Base-by-base conservation (phyloP, 2,797 vertebrate species). In the Gymnopithys bicolor region DNA sequence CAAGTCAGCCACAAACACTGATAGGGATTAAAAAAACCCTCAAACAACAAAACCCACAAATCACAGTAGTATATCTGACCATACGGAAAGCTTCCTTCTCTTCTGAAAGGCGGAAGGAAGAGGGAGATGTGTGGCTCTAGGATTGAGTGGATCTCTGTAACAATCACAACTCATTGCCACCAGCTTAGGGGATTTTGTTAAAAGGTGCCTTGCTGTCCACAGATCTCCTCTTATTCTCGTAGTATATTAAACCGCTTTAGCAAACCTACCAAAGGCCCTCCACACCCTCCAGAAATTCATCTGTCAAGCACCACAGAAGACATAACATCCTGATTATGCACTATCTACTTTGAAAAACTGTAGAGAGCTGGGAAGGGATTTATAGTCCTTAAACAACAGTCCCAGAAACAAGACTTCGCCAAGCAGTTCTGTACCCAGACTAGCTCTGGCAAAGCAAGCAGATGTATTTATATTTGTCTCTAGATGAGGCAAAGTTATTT, bases 391-490 rank as follows among this genome's bases (percentile, higher is more conserved):
- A 45, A 76, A 52, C 33, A 82, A 56, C 28, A 62, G 39, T 28
- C 32, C n/a, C 60, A 78, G 58, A 84, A 80, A 84, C 25, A 49
- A 30, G 32, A 76, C 39, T 58, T 15, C 24, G 19, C 39, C 27
- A 69, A 88, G 63, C 69, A 84, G 45, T 63, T 90, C 25, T 85
- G 53, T 84, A 83, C 58, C 48, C 82, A 84, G 75, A 17, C 83
- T 60, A 67, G 68, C 28, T 89, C 84, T 67, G 39, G 83, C 59
- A 68, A 92, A 90, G 84, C 74, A 88, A 60, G 63, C 35, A 93
- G 64, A 82, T 55, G 22, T 85, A 89, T 92, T 94, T 96, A 56
- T 87, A 82, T 66, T 87, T 92, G 69, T 19, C 37, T 85, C 83
- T 71, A 92, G 45, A 91, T 67, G 79, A 92, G 28, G 51, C 62